Base-by-base conservation (phyloP, 2,888 invertebrate genomes). In the Callyntrura guangdongensis region DNA sequence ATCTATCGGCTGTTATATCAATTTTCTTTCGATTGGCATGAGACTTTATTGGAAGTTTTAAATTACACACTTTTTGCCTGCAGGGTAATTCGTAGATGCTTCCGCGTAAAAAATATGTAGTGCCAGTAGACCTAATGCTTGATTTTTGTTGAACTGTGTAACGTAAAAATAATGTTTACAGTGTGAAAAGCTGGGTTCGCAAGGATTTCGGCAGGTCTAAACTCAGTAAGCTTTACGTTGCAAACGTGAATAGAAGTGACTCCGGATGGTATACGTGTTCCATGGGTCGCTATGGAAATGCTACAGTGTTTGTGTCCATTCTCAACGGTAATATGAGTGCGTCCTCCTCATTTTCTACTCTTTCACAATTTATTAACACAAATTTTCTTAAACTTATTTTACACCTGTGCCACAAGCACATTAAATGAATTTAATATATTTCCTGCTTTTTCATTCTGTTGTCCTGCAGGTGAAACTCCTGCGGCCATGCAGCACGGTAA, bases 251-350 rank as follows among this genome's bases (percentile, higher is more conserved):
- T 92, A 81, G 92, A 77, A 93, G 92, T 25, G 94, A 94, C 86
- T 93, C 93, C 20, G 94, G 94, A 22, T 92, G 93, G 91, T 94
- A 94, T 87, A 93, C 93, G 22, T 94, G 94, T 85, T 93, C 94
- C 27, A 92, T 94, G 93, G 93, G 93, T 56, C 91, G 93, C 14
- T 93, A 91, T 69, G 94, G 94, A 22, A 94, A 94, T 92, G 94
- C 94, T 17, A 94, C 93, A 11, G 94, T 94, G 83, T 93, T 93
- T 86, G 94, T 94, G 84, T 94, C 94, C 86, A 93, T 94, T 49
- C 92, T 93, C 67, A 93, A 94, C 83, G 93, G 94, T 93, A 93
- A 86, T 79, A 59, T 56, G 59, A 81, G 67, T 79, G 79, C 79
- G 67, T 77, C 25, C 74, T 49, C 27, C 27, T 72, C 85, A 53